These are phyloP conservation scores for Neoitamus cyanurus DNA, from an alignment of 2,888 invertebrate genomes.

Conservation along the genomic window DNA sequence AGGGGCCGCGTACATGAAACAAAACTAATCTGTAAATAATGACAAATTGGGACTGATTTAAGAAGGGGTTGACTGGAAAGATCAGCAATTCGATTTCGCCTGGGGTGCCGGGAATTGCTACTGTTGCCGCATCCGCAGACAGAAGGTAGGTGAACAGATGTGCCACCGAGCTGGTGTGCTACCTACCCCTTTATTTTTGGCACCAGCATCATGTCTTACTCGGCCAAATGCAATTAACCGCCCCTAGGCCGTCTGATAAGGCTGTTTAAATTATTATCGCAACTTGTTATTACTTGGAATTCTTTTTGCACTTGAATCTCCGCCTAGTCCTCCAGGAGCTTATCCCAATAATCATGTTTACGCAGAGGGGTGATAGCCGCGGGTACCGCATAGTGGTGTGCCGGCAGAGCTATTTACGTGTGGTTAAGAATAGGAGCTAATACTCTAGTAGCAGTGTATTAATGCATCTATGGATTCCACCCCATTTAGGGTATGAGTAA, in stretches of 20 bases:
- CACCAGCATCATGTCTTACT: constrained; percentile 32
- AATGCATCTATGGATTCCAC: constrained; percentile 33
- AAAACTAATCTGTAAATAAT: constrained; percentile 53
- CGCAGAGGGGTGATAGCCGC: not conserved
- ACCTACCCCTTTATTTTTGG: constrained; percentile 36
- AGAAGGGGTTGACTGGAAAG: constrained; percentile 21
- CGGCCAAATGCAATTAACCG: constrained; percentile 45
- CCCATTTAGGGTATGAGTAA: constrained; percentile 41
- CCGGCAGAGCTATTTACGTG: not conserved
- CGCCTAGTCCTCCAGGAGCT: not conserved
- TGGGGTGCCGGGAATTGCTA: constrained; percentile 16
- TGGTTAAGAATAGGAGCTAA: not conserved
- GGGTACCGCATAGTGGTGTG: not conserved
- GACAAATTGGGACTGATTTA: constrained; percentile 50
- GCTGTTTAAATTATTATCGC: constrained; percentile 44
- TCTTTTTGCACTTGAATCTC: constrained; percentile 3
- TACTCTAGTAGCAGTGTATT: not conserved
- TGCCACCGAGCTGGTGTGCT: not conserved
- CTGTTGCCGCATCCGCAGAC: constrained; percentile 5
- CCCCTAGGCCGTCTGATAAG: constrained; percentile 4
- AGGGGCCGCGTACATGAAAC: constrained; percentile 39
- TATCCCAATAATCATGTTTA: constrained; percentile 31
- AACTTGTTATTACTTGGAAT: constrained; percentile 35
- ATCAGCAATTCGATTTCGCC: constrained; percentile 24
- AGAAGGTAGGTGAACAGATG: constrained; percentile 36